Evolutionary conservation across 2,888 invertebrate species (phyloP).

Genomic region (Tetranychus piercei): DNA sequence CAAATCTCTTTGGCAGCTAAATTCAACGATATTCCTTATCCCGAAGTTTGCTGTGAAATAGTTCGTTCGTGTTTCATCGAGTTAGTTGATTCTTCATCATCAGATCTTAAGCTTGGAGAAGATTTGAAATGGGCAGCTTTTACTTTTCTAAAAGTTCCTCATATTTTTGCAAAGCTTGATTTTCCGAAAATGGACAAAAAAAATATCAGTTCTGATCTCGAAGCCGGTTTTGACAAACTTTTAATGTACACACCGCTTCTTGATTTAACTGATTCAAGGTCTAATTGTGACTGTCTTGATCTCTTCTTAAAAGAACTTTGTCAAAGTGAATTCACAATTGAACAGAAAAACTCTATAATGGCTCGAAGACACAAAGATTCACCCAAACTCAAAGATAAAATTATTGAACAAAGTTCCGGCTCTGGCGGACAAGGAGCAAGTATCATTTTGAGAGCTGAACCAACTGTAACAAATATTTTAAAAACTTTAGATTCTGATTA

Average conservation of each 20-base stretch:
- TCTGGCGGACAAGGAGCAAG: conserved; percentile 36
- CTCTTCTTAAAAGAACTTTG: conserved; percentile 62
- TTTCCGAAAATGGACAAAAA: conserved; percentile 29
- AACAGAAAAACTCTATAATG: conserved; percentile 46
- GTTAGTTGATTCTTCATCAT: conserved; percentile 64
- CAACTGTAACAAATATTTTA: conserved; percentile 66
- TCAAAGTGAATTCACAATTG: conserved; percentile 52
- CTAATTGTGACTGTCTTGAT: conserved; percentile 68
- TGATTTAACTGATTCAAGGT: conserved; percentile 72
- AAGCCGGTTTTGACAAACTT: conserved; percentile 65
- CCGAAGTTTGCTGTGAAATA: conserved; percentile 67
- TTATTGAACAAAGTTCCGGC: conserved; percentile 2
- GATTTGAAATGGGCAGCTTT: conserved; percentile 75
- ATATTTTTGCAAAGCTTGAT: conserved; percentile 26
- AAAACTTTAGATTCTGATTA: conserved; percentile 77
- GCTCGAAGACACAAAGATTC: conserved; percentile 38
- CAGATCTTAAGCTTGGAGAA: conserved; percentile 36
- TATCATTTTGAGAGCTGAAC: conserved; percentile 60
- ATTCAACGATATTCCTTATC: conserved; percentile 50
- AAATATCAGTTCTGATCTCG: conserved; percentile 48
- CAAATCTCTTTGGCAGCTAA: conserved; percentile 66
- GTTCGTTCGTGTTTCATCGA: conserved; percentile 73
- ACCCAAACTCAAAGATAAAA: conserved; percentile 20
- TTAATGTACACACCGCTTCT: conserved; percentile 62
- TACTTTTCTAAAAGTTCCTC: conserved; percentile 61